Percentiles rank a stretch among this genome's conserved stretches.
Evolutionary conservation across 1,140 invertebrate genomes (phyloP).

Genomic region (Pararge aegeria): DNA sequence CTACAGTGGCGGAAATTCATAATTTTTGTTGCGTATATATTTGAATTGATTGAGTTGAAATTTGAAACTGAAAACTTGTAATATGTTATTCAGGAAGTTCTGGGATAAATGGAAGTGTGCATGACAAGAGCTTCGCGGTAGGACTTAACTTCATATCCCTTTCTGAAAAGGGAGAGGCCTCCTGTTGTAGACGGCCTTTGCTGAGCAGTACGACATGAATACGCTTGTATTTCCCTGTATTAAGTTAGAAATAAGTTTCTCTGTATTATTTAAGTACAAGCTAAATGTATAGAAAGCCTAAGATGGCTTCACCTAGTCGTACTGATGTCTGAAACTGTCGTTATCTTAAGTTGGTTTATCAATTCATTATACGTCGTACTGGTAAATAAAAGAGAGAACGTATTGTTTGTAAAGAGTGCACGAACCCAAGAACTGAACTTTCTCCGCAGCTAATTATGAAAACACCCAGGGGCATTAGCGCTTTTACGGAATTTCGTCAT

Average conservation of each 20-base stretch:
- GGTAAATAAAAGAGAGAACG: neutral
- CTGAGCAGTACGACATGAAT: neutral
- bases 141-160: neutral
- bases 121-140: neutral
- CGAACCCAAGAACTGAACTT: constrained; percentile 21
- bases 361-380: too few species aligned
- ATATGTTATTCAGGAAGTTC: neutral
- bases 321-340: too few species aligned
- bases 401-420: constrained; percentile 6
- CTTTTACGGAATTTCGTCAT: constrained; percentile 33
- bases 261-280: neutral
- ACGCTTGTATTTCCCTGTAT: neutral
- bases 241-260: neutral
- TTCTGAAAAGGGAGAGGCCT: neutral
- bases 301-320: too few species aligned
- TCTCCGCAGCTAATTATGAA: constrained; percentile 36
- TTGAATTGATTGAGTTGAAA: too few species aligned
- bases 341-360: too few species aligned
- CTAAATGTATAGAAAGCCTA: too few species aligned
- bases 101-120: neutral
- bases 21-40: too few species aligned
- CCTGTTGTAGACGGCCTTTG: neutral
- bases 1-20: too few species aligned
- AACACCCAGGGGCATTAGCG: constrained; percentile 30
- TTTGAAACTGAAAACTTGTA: too few species aligned